Evolutionary conservation across 2,113 vertebrate species (phyloP).

Genomic region (Climacteris rufus): DNA sequence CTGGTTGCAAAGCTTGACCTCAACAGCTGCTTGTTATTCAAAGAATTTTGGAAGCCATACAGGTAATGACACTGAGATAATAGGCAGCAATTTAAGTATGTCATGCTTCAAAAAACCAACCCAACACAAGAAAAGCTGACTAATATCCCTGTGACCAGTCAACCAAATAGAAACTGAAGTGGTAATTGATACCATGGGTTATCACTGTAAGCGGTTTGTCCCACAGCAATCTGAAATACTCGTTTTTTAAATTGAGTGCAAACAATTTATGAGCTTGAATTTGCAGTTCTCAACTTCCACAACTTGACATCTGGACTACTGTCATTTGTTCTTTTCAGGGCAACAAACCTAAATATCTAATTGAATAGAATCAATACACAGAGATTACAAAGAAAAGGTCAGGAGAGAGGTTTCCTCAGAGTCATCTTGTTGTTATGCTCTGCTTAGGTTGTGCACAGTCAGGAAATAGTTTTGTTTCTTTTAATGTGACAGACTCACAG

Average conservation of each 20-base stretch:
- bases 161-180: constrained; percentile 78
- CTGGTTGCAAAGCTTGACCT: constrained; percentile 59
- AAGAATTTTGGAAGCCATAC: constrained; percentile 69
- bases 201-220: constrained; percentile 79
- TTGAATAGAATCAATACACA: constrained; percentile 39
- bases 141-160: constrained; percentile 67
- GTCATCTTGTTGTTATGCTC: constrained; percentile 25
- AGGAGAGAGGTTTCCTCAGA: constrained; percentile 29
- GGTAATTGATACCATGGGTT: constrained; percentile 79
- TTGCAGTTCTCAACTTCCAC: constrained; percentile 46
- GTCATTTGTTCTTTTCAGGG: constrained; percentile 49
- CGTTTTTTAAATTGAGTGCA: constrained; percentile 52
- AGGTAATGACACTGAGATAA: constrained; percentile 81
- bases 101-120: constrained; percentile 73
- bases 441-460: constrained; percentile 13
- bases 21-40: constrained; percentile 66
- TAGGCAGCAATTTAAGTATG: constrained; percentile 81
- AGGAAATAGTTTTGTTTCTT: background rate
- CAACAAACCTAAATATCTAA: constrained; percentile 50
- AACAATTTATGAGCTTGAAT: constrained; percentile 63
- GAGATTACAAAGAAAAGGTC: constrained; percentile 54
- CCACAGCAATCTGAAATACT: constrained; percentile 75
- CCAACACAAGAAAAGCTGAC: constrained; percentile 56
- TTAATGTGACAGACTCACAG: background rate
- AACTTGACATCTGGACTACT: constrained; percentile 30